Percentiles rank a stretch among this genome's conserved stretches.
These are phyloP conservation scores for Crotalus viridis DNA, from an alignment of 2,113 vertebrate species.

Conservation along the genomic window DNA sequence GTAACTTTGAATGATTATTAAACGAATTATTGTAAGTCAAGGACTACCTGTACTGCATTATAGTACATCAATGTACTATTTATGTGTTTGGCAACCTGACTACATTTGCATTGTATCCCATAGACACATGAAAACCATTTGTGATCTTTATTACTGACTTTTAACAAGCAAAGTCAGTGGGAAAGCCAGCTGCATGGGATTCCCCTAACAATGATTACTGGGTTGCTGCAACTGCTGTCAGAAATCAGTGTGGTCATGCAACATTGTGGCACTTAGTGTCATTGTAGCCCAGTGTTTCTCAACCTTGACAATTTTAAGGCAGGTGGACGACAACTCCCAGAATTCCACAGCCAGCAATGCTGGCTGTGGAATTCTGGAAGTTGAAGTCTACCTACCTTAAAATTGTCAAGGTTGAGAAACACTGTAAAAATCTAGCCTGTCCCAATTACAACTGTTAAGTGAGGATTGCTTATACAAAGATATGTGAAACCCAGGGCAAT, in stretches of 20 bases:
- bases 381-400: too few relatives aligned
- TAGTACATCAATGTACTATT: neutral
- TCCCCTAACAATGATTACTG: neutral
- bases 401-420: too few relatives aligned
- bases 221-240: neutral
- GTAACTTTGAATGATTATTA: too few relatives aligned
- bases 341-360: too few relatives aligned
- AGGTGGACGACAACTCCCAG: too few relatives aligned
- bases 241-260: neutral
- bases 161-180: neutral
- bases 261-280: neutral
- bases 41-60: too few relatives aligned
- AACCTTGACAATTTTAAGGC: too few relatives aligned
- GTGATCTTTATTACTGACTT: neutral
- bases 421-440: neutral
- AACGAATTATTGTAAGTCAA: too few relatives aligned
- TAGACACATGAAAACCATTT: neutral
- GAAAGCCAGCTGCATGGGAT: neutral
- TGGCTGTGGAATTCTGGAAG: too few relatives aligned
- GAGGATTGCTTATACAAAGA: neutral
- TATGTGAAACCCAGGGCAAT: neutral
- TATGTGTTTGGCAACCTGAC: neutral
- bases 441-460: neutral
- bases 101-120: neutral
- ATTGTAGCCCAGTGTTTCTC: neutral